Base-by-base conservation (phyloP, 2,797 vertebrate species). In the Heteromormyrus szaboi region DNA sequence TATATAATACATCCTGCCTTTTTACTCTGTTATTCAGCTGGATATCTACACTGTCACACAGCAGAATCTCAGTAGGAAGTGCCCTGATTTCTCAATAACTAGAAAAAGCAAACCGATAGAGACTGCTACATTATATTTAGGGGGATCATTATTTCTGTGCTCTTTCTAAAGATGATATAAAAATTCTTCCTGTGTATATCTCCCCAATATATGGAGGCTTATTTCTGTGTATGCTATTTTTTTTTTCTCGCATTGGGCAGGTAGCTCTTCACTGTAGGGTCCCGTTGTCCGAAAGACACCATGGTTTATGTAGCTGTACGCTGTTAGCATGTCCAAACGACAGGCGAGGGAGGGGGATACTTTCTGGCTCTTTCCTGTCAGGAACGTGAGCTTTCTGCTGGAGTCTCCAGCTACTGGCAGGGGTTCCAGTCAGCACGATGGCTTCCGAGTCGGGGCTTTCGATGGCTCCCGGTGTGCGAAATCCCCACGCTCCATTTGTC, bases 381-480 rank as follows among this genome's bases (percentile, higher is more conserved):
- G 19, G 53, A 86, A 54, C 25, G 29, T 17, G 53, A 86, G 85
- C 51, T 17, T 86, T 37, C 12, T 25, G 84, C 48, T 54, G 51
- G 56, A 62, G 54, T 85, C 81, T 88, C 53, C 88, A 85, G 54
- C 56, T 83, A 25, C 79, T 88, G 25, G 79, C 79, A 68, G 53
- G 88, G 53, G 51, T 65, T 44, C 76, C 88, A 85, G 76, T n/a
- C 53, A 29, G 53, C 22, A 6, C 41, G 56, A 22, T 0, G 56
- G 56, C 81, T 56, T 50, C 79, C 29, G 68, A 81, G 19, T 46
- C 41, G 46, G 54, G 22, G 44, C 79, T 85, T 17, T 65, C 53
- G 41, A 19, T 9, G 9, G 44, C 81, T 88, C 53, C 53, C 33
- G 50, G 41, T 12, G 41, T 33, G 81, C 17, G 3, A 88, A 62